A percentile compares a stretch with the other conserved stretches of the same genome.
phyloP scores from a whole-genome alignment of 2,888 invertebrate species.

The Limenitis camilla region DNA sequence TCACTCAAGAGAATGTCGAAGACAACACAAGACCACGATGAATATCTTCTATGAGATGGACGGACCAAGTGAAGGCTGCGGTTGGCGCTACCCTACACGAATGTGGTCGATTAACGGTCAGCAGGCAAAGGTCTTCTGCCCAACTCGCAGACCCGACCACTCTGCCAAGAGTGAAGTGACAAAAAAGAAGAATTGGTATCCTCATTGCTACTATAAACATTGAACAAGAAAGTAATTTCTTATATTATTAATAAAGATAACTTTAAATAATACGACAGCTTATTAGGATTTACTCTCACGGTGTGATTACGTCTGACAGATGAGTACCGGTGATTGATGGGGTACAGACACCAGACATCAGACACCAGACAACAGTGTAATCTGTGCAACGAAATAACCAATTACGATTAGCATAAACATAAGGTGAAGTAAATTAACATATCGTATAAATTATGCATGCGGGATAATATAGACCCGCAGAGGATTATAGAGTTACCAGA shows the following conservation, averaged over 20 bases:
- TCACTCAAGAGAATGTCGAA: no score
- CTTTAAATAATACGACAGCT: constrained; percentile 5
- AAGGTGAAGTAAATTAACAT: constrained; percentile 66
- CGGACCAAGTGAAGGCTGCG: no score
- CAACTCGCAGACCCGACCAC: no score
- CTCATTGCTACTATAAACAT: constrained; percentile 1
- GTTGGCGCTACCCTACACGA: no score
- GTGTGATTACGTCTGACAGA: constrained; percentile 49
- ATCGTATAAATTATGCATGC: constrained; percentile 64
- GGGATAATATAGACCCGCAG: constrained; percentile 40
- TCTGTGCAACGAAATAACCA: constrained; percentile 65
- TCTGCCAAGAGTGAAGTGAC: no score
- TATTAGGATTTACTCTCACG: constrained; percentile 27
- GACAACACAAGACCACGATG: no score
- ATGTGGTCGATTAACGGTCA: no score
- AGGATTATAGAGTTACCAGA: constrained; percentile 51
- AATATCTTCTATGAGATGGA: no score
- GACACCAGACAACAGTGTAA: constrained; percentile 33
- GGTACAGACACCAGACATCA: background rate
- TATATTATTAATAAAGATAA: constrained; percentile 51
- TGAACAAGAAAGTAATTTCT: constrained; percentile 7
- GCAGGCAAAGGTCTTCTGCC: no score
- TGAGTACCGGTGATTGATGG: constrained; percentile 50
- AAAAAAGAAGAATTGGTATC: background rate
- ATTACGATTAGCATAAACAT: constrained; percentile 72